Percentiles rank a stretch among this genome's conserved stretches.
These are phyloP conservation scores for Cephalopholis sonnerati DNA, from an alignment of 2,113 vertebrate species.

Conservation along the genomic window DNA sequence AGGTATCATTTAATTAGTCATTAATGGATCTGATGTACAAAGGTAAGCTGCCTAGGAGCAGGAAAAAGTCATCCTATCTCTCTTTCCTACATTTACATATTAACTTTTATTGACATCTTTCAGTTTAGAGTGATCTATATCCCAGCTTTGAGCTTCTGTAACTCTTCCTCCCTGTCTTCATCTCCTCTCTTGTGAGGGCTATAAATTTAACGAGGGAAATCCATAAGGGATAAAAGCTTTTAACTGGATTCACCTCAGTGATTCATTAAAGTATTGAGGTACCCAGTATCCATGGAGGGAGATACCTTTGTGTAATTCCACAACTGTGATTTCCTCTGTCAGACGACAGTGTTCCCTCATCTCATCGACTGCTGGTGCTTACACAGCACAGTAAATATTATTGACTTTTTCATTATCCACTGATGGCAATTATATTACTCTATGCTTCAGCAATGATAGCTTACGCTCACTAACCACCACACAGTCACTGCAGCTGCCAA, in stretches of 20 bases:
- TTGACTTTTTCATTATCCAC: conserved; percentile 64
- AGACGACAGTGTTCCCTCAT: conserved; percentile 16
- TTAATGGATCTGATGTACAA: neutral
- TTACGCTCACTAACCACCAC: conserved; percentile 7
- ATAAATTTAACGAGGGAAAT: conserved; percentile 46
- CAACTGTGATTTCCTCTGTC: conserved; percentile 21
- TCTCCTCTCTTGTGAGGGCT: conserved; percentile 7
- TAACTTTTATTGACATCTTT: neutral
- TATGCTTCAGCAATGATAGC: conserved; percentile 11
- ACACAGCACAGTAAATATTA: conserved; percentile 53
- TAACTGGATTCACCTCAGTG: conserved; percentile 36
- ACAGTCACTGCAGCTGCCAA: neutral
- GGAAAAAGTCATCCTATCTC: neutral
- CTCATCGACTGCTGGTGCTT: conserved; percentile 29
- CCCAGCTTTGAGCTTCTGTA: neutral
- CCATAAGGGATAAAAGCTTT: conserved; percentile 46
- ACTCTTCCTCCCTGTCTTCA: conserved; percentile 3
- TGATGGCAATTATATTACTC: conserved; percentile 21
- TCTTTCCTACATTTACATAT: neutral
- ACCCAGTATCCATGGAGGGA: neutral
- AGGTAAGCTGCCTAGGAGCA: neutral
- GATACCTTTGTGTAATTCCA: conserved; percentile 11
- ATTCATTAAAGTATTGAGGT: conserved; percentile 36
- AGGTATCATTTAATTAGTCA: neutral
- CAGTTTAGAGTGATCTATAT: neutral